Conservation (phyloP, 2,113 vertebrate species). For the Hymenochirus boettgeri region DNA sequence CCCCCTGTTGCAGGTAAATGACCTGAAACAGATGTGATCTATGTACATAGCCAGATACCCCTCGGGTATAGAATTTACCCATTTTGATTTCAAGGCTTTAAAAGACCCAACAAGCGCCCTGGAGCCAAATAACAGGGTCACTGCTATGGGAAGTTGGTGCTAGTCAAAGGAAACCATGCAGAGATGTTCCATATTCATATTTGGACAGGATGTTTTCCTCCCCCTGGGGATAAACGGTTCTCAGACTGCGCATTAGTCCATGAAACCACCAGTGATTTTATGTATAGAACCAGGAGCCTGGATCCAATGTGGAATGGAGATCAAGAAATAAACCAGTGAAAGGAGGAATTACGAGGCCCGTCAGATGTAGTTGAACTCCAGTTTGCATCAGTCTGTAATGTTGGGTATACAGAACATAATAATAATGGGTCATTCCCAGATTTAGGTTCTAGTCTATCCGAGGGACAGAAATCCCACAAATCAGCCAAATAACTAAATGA, state of each 20-base stretch:
- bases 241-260: conserved; percentile 1
- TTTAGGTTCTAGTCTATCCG: too few species aligned
- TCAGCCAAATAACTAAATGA: too few species aligned
- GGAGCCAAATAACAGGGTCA: conserved; percentile 15
- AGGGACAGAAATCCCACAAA: too few species aligned
- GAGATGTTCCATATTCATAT: conserved; percentile 9
- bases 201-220: conserved; percentile 7
- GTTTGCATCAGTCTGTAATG: too few species aligned
- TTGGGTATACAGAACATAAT: too few species aligned
- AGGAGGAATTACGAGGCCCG: too few species aligned
- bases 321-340: too few species aligned
- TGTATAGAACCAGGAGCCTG: too few species aligned
- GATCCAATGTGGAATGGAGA: too few species aligned
- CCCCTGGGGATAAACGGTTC: conserved; percentile 3
- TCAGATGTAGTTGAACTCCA: too few species aligned
- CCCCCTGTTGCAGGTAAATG: conserved; percentile 10
- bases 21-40: conserved; percentile 6
- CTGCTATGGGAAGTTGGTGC: not conserved
- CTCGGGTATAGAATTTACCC: conserved; percentile 8
- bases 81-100: conserved; percentile 15
- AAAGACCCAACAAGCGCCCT: conserved; percentile 10
- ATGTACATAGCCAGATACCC: not conserved
- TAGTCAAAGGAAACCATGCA: not conserved
- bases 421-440: too few species aligned
- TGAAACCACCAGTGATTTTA: conserved; percentile 2